Evolutionary conservation across 2,888 invertebrate species (phyloP).

Genomic region (Ceramica pisi): DNA sequence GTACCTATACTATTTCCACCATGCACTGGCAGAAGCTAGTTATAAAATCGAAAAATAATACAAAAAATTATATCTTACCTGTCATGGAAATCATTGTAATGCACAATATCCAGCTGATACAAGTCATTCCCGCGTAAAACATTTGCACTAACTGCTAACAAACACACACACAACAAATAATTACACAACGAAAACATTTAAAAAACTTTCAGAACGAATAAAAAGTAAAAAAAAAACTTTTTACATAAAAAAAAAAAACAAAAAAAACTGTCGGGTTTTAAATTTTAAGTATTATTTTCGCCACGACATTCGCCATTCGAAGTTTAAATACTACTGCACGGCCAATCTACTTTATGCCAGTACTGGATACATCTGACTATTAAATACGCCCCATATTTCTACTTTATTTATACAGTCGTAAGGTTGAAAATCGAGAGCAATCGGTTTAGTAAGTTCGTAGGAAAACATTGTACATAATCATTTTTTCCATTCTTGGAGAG

Average conservation of each 20-base stretch:
- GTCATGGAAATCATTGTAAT: conserved; percentile 90
- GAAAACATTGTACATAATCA: conserved; percentile 8
- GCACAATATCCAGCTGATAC: conserved; percentile 89
- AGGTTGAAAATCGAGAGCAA: conserved; percentile 10
- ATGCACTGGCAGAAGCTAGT: not conserved
- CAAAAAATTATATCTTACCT: conserved; percentile 76
- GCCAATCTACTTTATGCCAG: conserved; percentile 25
- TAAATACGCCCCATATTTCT: not conserved
- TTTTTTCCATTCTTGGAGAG: conserved; percentile 9
- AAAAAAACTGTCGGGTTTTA: conserved; percentile 5
- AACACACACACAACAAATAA: conserved; percentile 60
- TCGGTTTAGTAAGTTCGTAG: not conserved
- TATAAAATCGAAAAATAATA: not conserved
- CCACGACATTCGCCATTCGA: conserved; percentile 53
- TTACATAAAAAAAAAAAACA: not conserved
- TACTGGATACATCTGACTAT: conserved; percentile 28
- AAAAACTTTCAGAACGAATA: conserved; percentile 1
- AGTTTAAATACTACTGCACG: conserved; percentile 59
- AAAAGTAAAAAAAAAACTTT: conserved; percentile 11
- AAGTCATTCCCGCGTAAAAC: conserved; percentile 71
- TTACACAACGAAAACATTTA: conserved; percentile 56
- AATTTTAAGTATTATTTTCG: conserved; percentile 15
- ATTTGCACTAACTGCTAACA: conserved; percentile 65
- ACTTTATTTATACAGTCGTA: not conserved
- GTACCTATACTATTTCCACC: no score